A percentile compares a stretch with the other conserved stretches of the same genome.
phyloP scores from a whole-genome alignment of 2,797 vertebrate genomes.

The Orientallactaga sibirica region DNA sequence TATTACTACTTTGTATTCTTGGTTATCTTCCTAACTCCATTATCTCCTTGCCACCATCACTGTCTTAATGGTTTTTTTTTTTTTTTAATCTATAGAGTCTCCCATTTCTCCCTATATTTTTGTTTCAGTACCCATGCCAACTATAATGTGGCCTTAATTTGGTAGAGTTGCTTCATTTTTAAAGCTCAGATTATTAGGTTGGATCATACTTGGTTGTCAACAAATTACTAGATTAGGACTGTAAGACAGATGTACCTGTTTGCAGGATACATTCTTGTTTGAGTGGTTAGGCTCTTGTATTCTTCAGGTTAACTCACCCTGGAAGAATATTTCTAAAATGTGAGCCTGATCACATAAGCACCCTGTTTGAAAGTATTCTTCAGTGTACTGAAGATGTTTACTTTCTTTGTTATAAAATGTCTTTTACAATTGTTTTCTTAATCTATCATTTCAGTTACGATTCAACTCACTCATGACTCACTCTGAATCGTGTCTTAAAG shows the following conservation, averaged over 20 bases:
- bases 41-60: background rate
- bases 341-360: constrained; percentile 18
- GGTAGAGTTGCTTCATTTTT: constrained; percentile 47
- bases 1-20: background rate
- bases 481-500: constrained; percentile 18
- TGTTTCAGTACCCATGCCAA: constrained; percentile 20
- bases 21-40: background rate
- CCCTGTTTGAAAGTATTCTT: constrained; percentile 26
- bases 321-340: constrained; percentile 55
- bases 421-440: constrained; percentile 32
- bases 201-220: constrained; percentile 32
- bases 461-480: constrained; percentile 28
- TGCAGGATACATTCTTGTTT: constrained; percentile 46
- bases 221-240: constrained; percentile 55
- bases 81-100: background rate
- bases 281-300: constrained; percentile 25
- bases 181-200: constrained; percentile 48
- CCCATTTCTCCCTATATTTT: background rate
- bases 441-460: constrained; percentile 13
- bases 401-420: constrained; percentile 52
- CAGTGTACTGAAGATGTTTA: background rate
- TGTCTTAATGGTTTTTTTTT: constrained; percentile 34
- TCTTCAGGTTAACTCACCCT: constrained; percentile 46
- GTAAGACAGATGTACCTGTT: constrained; percentile 16
- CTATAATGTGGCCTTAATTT: background rate